Conservation (phyloP, 2,888 invertebrate species). For the Pinctada fucata region DNA sequence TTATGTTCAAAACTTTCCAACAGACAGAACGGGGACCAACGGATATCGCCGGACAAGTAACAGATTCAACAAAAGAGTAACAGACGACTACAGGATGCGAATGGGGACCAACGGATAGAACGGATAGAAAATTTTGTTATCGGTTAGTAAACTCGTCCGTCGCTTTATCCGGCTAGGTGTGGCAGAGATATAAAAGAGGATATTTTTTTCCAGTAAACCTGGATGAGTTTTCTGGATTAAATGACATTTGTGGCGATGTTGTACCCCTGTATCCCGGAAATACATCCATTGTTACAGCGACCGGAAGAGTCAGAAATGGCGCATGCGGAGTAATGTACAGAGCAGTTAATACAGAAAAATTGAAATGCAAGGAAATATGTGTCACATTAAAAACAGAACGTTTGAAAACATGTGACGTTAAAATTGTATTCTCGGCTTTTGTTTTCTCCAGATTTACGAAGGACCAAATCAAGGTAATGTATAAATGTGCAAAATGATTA, state of each 20-base stretch:
- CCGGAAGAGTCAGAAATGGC: conserved; percentile 16
- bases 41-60: no score
- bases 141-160: no score
- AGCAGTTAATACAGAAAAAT: background rate
- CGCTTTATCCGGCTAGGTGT: no score
- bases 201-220: conserved; percentile 16
- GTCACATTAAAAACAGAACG: conserved; percentile 16
- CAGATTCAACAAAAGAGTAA: no score
- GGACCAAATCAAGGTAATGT: conserved; percentile 24
- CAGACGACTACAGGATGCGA: no score
- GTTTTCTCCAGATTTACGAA: conserved; percentile 5
- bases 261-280: conserved; percentile 15
- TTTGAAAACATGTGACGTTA: conserved; percentile 19
- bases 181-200: no score
- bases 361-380: conserved; percentile 23
- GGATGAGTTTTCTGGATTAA: background rate
- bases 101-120: no score
- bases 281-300: conserved; percentile 13
- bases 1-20: no score
- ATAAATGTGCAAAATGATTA: no score
- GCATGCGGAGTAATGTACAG: conserved; percentile 21
- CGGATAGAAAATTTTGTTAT: no score
- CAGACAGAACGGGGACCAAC: no score
- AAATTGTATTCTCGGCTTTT: conserved; percentile 19
- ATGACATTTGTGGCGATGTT: conserved; percentile 9